phyloP scores from a whole-genome alignment of 2,888 invertebrate genomes.

The Bimastos eiseni region DNA sequence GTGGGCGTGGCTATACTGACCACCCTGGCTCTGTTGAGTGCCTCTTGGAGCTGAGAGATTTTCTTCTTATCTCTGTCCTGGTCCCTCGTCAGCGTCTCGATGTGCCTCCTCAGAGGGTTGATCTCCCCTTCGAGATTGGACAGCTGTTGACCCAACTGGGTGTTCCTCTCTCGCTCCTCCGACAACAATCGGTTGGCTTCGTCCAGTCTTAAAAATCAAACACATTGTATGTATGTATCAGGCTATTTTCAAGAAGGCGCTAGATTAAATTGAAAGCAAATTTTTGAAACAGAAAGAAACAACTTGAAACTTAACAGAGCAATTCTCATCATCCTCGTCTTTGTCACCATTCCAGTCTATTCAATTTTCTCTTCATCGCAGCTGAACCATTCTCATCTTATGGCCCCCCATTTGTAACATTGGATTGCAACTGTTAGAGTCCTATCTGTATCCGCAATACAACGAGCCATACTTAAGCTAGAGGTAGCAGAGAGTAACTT shows the following conservation, averaged over 20 bases:
- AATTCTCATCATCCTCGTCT: too few species aligned
- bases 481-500: too few species aligned
- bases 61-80: conserved; percentile 58
- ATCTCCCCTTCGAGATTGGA: conserved; percentile 63
- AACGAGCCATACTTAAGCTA: too few species aligned
- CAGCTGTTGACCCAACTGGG: background rate
- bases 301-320: background rate
- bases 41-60: conserved; percentile 54
- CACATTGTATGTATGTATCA: too few species aligned
- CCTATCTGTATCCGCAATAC: too few species aligned
- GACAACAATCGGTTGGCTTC: conserved; percentile 30
- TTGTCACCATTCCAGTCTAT: too few species aligned
- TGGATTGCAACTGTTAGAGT: too few species aligned
- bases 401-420: too few species aligned
- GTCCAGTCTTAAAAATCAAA: conserved; percentile 27
- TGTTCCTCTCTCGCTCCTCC: conserved; percentile 28
- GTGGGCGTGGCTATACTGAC: conserved; percentile 44
- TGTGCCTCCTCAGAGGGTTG: conserved; percentile 58
- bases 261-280: background rate
- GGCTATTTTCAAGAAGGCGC: too few species aligned
- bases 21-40: conserved; percentile 56
- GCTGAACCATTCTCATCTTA: too few species aligned
- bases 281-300: background rate
- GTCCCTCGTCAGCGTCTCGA: conserved; percentile 56
- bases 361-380: too few species aligned